Base-by-base conservation (phyloP, 1,140 invertebrate genomes). In the Kradibia gibbosae region DNA sequence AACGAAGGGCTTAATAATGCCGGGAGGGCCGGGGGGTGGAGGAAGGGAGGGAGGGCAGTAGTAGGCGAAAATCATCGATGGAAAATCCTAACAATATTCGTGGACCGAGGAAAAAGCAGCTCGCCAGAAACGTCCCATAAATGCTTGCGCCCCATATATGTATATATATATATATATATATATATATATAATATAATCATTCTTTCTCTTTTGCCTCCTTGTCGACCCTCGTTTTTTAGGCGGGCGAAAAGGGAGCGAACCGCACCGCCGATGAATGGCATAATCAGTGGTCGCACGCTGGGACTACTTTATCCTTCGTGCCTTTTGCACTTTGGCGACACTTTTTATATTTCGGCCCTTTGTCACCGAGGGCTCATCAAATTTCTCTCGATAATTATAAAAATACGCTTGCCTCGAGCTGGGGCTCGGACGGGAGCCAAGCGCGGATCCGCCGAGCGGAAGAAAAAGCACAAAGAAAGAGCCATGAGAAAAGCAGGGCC, bases 221-320 rank as follows among this genome's bases (percentile, higher is more conserved):
- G 82, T 85, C 82, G 85, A 86, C 87, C 75, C 75, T 78, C 28
- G 17, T 39, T 88, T 87, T 89, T 88, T 87, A 80, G 73, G 73
- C 82, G 84, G 85, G 85, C 85, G 87, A 85, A 80, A 84, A 81
- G 78, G 60, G 20, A 10, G 0, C 31, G 31, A 4, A 17, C 60
- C 75, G 78, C 75, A 79, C 65, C n/a, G n/a, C 76, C 89, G 86
- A 90, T 91, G 90, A 91, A 91, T 91, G 89, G 90, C 89, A 91
- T 91, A 91, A 91, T 91, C 90, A 91, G 90, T 83, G 89, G 90
- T 91, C 90, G 89, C 89, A 88, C 90, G 90, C 87, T 36, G n/a
- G 22, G 4, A 2, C 45, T 1, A 4, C 28, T 53, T 28, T 50
- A 20, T 50, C 36, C 1, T 25, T 36, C 15, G 42, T 39, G 36